A percentile compares a stretch with the other conserved stretches of the same genome.
phyloP scores from a whole-genome alignment of 2,113 vertebrate genomes.

The Phyllostomus hastatus region DNA sequence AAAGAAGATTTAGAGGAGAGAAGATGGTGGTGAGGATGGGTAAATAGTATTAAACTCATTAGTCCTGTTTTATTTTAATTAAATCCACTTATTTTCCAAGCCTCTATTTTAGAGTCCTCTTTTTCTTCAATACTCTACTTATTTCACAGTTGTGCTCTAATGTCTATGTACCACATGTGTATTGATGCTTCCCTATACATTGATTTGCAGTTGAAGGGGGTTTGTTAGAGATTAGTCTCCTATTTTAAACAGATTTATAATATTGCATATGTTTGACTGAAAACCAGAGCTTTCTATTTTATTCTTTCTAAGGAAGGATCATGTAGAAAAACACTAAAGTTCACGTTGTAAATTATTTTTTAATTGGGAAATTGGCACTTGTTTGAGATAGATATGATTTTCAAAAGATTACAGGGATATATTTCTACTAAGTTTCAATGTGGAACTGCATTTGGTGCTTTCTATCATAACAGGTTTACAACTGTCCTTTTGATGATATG shows the following conservation, averaged over 20 bases:
- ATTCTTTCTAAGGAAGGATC: not conserved
- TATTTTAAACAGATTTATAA: not conserved
- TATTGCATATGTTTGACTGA: not conserved
- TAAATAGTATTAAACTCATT: not conserved
- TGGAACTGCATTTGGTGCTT: constrained; percentile 70
- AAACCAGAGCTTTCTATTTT: not conserved
- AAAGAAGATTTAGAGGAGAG: not conserved
- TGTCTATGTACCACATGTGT: not conserved
- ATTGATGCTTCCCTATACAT: not conserved
- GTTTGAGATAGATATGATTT: constrained; percentile 54
- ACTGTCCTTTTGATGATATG: constrained; percentile 75
- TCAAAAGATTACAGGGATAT: constrained; percentile 41
- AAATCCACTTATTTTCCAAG: not conserved
- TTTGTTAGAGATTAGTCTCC: not conserved
- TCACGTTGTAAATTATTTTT: constrained; percentile 20
- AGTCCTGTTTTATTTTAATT: not conserved
- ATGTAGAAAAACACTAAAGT: constrained; percentile 22
- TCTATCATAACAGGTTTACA: constrained; percentile 76
- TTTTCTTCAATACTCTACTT: not conserved
- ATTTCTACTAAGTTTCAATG: constrained; percentile 63
- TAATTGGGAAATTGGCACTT: constrained; percentile 31
- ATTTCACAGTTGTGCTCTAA: not conserved
- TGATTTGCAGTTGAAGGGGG: constrained; percentile 11
- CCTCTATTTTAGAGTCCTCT: not conserved
- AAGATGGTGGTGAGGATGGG: not conserved